phyloP scores from a whole-genome alignment of 2,888 invertebrate species.

The Chromoteleia sp. region DNA sequence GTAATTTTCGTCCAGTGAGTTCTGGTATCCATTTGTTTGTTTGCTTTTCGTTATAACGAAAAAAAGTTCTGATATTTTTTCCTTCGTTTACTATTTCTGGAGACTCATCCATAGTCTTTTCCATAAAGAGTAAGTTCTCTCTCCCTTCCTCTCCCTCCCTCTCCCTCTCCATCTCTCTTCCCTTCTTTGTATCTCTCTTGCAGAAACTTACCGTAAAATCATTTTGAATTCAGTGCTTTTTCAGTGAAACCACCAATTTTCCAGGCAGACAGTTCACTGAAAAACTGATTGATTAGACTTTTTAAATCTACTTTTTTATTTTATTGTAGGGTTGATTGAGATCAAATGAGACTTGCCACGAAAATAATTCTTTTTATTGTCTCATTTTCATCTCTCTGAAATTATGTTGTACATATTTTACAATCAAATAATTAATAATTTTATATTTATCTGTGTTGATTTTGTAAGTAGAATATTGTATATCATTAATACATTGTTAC shows the following conservation, averaged over 20 bases:
- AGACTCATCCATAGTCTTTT: constrained; percentile 70
- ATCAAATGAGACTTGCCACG: background rate
- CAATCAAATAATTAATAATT: background rate
- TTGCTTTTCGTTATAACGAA: background rate
- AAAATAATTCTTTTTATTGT: background rate
- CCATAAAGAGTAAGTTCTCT: constrained; percentile 39
- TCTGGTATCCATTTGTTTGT: background rate
- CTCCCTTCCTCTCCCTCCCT: background rate
- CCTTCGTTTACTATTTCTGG: constrained; percentile 52
- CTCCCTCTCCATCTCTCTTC: constrained; percentile 13
- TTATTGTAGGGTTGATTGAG: background rate
- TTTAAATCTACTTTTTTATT: constrained; percentile 6
- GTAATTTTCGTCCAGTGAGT: background rate
- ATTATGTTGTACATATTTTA: constrained; percentile 9
- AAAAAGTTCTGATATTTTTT: background rate
- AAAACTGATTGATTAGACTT: constrained; percentile 1
- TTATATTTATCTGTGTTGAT: background rate
- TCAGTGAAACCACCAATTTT: background rate
- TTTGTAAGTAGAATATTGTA: constrained; percentile 3
- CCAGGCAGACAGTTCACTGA: constrained; percentile 2
- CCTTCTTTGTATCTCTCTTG: constrained; percentile 11
- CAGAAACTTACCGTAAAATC: constrained; percentile 11
- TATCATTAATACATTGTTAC: background rate
- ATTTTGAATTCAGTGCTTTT: constrained; percentile 28
- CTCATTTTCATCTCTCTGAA: background rate